These are phyloP conservation scores for Dryobates pubescens DNA, from an alignment of 2,797 vertebrate genomes.

Conservation along the genomic window DNA sequence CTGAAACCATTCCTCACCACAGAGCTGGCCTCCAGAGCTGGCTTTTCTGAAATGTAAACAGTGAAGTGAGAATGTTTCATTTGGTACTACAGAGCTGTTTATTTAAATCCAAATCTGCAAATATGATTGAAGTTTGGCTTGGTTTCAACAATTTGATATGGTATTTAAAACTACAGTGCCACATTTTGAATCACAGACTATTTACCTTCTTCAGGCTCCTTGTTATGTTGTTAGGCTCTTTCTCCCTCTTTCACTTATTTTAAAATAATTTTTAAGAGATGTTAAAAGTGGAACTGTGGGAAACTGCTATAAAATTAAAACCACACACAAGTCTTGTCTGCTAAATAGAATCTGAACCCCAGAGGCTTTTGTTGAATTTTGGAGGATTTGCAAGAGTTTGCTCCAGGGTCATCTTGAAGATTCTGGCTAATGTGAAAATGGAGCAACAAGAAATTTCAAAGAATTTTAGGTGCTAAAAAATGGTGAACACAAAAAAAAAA, in stretches of 20 bases:
- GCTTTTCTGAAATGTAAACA: slow-evolving; percentile 33
- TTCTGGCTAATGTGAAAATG: slow-evolving; percentile 1
- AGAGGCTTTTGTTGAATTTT: slow-evolving; percentile 17
- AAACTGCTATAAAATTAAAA: slow-evolving; percentile 53
- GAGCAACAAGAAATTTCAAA: slow-evolving; percentile 1
- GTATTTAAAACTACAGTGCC: slow-evolving; percentile 7
- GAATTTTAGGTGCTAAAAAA: neutral
- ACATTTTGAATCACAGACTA: neutral
- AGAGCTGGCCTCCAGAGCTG: neutral
- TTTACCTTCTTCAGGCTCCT: neutral
- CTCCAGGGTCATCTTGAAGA: slow-evolving; percentile 20
- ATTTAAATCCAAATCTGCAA: slow-evolving; percentile 48
- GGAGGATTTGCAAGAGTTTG: slow-evolving; percentile 40
- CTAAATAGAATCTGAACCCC: slow-evolving; percentile 19
- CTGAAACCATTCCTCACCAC: neutral
- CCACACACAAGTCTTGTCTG: neutral
- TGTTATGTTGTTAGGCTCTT: neutral
- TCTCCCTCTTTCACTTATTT: slow-evolving; percentile 13
- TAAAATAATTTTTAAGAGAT: neutral
- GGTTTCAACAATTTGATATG: slow-evolving; percentile 28
- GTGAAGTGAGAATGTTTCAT: slow-evolving; percentile 27
- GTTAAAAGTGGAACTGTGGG: slow-evolving; percentile 34
- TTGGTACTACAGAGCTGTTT: slow-evolving; percentile 44
- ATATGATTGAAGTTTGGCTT: slow-evolving; percentile 56
- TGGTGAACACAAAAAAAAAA: neutral